Conservation (phyloP, 1,140 invertebrate genomes). For the Gryon sp. region DNA sequence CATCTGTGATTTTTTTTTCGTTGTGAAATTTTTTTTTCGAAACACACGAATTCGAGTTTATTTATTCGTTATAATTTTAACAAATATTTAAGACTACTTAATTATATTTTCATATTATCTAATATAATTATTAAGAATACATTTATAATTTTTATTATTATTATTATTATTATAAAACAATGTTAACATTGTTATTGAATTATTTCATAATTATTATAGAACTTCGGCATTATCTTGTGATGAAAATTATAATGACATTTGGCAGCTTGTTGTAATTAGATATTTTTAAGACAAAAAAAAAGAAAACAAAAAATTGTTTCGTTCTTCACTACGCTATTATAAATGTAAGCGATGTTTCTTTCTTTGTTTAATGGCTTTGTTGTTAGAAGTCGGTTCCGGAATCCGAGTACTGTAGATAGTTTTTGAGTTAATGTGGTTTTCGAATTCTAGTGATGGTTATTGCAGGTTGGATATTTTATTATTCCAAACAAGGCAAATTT, state of each 20-base stretch:
- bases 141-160: too few species aligned
- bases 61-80: too few species aligned
- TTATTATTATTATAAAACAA: too few species aligned
- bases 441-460: slow-evolving; percentile 17
- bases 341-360: slow-evolving; percentile 11
- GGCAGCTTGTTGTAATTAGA: too few species aligned
- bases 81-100: too few species aligned
- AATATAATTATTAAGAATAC: too few species aligned
- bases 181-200: too few species aligned
- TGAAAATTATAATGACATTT: neutral
- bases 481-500: too few species aligned
- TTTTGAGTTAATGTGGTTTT: slow-evolving; percentile 18
- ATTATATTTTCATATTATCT: too few species aligned
- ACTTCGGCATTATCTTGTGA: slow-evolving; percentile 1
- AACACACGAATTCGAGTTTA: too few species aligned
- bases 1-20: slow-evolving; percentile 1
- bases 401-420: slow-evolving; percentile 2
- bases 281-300: too few species aligned
- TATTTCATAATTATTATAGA: neutral
- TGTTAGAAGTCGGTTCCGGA: neutral
- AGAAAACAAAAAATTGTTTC: too few species aligned
- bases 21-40: neutral
- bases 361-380: slow-evolving; percentile 8
- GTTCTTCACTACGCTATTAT: slow-evolving; percentile 15
- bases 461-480: slow-evolving; percentile 13